Evolutionary conservation across 2,113 vertebrate genomes (phyloP).

Genomic region (Lepus timidus): DNA sequence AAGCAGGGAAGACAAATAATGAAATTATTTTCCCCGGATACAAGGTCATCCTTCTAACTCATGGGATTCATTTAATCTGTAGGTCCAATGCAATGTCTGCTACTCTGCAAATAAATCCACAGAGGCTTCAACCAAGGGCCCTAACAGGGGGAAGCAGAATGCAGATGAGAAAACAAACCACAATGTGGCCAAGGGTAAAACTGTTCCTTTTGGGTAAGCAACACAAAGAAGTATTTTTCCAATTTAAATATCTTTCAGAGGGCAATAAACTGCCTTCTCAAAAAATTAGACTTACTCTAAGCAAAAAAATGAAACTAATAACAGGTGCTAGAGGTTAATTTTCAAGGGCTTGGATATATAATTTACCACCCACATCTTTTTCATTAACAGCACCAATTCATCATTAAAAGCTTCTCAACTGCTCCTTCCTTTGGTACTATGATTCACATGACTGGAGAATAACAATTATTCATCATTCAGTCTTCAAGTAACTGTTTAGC

Average conservation of each 20-base stretch:
- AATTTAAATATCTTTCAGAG: constrained; percentile 78
- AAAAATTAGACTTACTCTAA: constrained; percentile 81
- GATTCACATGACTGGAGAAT: constrained; percentile 68
- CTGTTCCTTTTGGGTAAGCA: constrained; percentile 69
- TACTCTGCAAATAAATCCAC: constrained; percentile 74
- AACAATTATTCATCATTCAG: constrained; percentile 79
- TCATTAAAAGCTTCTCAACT: constrained; percentile 69
- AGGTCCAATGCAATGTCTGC: constrained; percentile 73
- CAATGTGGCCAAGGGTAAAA: constrained; percentile 57
- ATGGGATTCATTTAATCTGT: constrained; percentile 82
- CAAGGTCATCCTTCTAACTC: constrained; percentile 85
- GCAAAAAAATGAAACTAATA: constrained; percentile 82
- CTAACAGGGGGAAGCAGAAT: constrained; percentile 62
- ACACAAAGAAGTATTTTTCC: constrained; percentile 68
- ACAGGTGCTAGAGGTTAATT: constrained; percentile 83
- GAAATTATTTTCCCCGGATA: constrained; percentile 45
- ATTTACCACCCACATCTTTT: constrained; percentile 84
- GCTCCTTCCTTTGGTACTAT: constrained; percentile 56
- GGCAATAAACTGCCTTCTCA: constrained; percentile 76
- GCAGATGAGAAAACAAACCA: constrained; percentile 65
- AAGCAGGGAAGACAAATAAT: constrained; percentile 42
- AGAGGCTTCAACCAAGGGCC: constrained; percentile 68
- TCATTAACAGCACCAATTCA: constrained; percentile 77
- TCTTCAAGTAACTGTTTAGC: constrained; percentile 71
- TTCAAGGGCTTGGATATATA: constrained; percentile 65